Percentiles rank a stretch among this genome's conserved stretches.
Evolutionary conservation across 1,140 invertebrate species (phyloP).

Genomic region (Penaeus vannamei): DNA sequence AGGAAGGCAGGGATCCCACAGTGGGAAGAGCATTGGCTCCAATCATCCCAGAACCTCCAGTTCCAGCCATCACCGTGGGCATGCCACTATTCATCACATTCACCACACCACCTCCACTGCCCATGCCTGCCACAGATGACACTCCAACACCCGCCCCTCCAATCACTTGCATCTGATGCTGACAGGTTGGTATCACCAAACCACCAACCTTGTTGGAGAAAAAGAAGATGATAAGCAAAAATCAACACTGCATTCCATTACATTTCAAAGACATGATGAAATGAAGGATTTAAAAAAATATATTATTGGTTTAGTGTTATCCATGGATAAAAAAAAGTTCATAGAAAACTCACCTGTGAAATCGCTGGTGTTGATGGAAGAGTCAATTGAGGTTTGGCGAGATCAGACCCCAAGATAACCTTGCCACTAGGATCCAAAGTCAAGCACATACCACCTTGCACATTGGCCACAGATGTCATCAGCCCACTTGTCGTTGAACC

Average conservation of each 20-base stretch:
- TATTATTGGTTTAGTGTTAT: too few species aligned
- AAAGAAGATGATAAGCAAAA: not conserved
- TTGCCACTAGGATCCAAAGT: slow-evolving; percentile 61
- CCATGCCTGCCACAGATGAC: slow-evolving; percentile 30
- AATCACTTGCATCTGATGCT: slow-evolving; percentile 50
- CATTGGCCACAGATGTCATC: slow-evolving; percentile 31
- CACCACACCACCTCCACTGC: slow-evolving; percentile 39
- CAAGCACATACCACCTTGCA: slow-evolving; percentile 53
- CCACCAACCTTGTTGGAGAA: slow-evolving; percentile 42
- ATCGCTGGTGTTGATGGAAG: slow-evolving; percentile 1
- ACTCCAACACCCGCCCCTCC: slow-evolving; percentile 30
- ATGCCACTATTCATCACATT: slow-evolving; percentile 48
- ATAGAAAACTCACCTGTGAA: slow-evolving; percentile 37
- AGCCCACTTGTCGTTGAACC: slow-evolving; percentile 40
- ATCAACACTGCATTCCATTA: not conserved
- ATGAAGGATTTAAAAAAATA: too few species aligned
- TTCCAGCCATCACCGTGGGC: slow-evolving; percentile 56
- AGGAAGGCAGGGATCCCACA: slow-evolving; percentile 54
- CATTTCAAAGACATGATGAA: not conserved
- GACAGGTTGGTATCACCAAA: slow-evolving; percentile 50
- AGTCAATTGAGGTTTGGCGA: slow-evolving; percentile 44
- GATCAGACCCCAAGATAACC: slow-evolving; percentile 56
- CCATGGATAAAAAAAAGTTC: not conserved
- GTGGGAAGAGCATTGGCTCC: slow-evolving; percentile 38
- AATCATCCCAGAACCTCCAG: not conserved